Base-by-base conservation (phyloP, 2,888 invertebrate genomes). In the Dynastes tityus region DNA sequence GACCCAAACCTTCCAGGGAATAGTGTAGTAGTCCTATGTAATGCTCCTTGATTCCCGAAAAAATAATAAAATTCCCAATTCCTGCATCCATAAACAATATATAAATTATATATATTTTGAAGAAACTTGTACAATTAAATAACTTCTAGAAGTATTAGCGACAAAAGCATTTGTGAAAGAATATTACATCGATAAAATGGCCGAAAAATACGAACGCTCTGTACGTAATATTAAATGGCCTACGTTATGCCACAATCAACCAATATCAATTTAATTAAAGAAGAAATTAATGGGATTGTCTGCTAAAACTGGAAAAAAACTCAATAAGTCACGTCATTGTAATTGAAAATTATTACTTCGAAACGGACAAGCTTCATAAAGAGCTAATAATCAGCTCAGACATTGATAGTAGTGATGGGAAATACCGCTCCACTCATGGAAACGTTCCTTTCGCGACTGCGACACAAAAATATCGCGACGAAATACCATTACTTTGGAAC, bases 131-230 rank as follows among this genome's bases (percentile, higher is more conserved):
- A 64, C 64, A 65, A 13, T 16, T 65, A 37, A 65, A 8, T 1
- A 65, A 65, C 37, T 65, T 65, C 1, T 2, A 37, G 16, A 40
- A 16, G 37, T n/a, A 37, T 65, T 65, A 13, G 64, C 64, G 13
- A 65, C 16, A 32, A 65, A 65, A 37, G 40, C 5, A n/a, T 32
- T 63, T 63, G 11, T 22, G n/a, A 61, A 61, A 22, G 61, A 27
- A 22, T 61, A 61, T 29, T 27, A 61, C 61, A 8, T 61, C 61
- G 61, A 61, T 61, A 61, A 65, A 65, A 40, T 64, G 5, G 64
- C 37, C 8, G 32, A 32, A n/a, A 64, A 2, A n/a, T 53, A 53
- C 53, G 2, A 16, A 53, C 53, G n/a, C 6, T 16, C 2, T 16
- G 53, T 53, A 5, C 6, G 64, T 40, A 37, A 40, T 37, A 65